Evolutionary conservation across 2,797 vertebrate genomes (phyloP), one percentile per base, ranked within the genome.

Genomic region (Kryptolebias ocellatus): DNA sequence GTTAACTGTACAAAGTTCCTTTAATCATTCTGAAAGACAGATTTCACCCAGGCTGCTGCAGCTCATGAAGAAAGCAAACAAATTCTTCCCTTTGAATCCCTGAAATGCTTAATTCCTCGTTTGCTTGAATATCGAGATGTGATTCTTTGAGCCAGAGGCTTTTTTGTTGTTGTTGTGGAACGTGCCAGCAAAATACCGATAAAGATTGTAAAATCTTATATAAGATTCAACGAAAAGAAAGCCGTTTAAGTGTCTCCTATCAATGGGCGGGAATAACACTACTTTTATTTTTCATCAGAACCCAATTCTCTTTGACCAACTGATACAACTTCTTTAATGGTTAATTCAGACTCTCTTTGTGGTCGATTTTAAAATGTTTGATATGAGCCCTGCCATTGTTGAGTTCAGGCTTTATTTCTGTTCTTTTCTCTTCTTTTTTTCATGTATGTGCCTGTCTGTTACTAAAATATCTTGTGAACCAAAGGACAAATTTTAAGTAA

Each of bases 81-180:
- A 60, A 57, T 56, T 9, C 17, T 34, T 20, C 27, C 18, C 28
- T 78, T 51, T 68, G 34, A 77, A 67, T 56, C 50, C 42, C 53
- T 1, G 0, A 59, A 16, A 12, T 67, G 65, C 61, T 72, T 61
- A 62, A 47, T 61, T 10, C 16, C 3, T 44, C 24, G 20, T 58
- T 68, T 45, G 20, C 37, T 28, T 70, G 15, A 9, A 24, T 50
- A 65, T 62, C 27, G 28, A 5, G 1, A 12, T 53, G 51, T 9
- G 24, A 56, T 44, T 50, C 52, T 74, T 53, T 4, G 34, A 56
- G 28, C 24, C 11, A 46, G 52, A 70, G 3, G 47, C 24, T 73
- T 68, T 53, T 44, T 9, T 10, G 29, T 24, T 24, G 20, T 24
- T 1, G 20, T 18, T 50, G 37, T 2, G 10, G 3, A 65, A n/a